phyloP scores from a whole-genome alignment of 2,888 invertebrate species.

The Oithona nana region DNA sequence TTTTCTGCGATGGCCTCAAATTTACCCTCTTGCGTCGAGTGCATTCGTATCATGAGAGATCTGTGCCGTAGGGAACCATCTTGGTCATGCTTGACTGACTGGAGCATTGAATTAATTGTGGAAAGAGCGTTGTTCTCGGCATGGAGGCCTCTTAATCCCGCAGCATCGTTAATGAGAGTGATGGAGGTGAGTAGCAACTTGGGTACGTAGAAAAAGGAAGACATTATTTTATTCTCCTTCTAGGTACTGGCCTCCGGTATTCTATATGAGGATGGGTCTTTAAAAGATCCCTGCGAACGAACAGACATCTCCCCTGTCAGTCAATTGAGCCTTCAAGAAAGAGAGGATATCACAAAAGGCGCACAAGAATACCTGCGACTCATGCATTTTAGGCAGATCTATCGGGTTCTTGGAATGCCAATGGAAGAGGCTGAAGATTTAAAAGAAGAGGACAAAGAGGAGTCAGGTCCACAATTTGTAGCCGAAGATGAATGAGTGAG shows the following conservation, averaged over 20 bases:
- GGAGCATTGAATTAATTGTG: conserved; percentile 7
- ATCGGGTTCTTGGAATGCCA: conserved; percentile 3
- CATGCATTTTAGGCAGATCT: conserved; percentile 1
- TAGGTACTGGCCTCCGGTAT: conserved; percentile 7
- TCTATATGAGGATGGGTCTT: background rate
- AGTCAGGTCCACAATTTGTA: no score
- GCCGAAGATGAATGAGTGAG: no score
- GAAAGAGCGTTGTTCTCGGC: conserved; percentile 9
- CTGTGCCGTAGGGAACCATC: background rate
- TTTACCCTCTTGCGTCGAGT: conserved; percentile 8
- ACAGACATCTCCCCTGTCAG: background rate
- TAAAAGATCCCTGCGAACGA: conserved; percentile 14
- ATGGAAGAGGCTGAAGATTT: background rate
- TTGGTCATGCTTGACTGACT: background rate
- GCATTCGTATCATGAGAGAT: conserved; percentile 6
- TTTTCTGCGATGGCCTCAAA: background rate
- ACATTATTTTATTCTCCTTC: background rate
- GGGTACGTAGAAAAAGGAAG: no score
- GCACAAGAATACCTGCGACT: conserved; percentile 9
- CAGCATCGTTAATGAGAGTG: background rate
- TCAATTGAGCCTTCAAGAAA: conserved; percentile 3
- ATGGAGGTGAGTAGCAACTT: conserved; percentile 8
- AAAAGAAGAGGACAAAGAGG: background rate
- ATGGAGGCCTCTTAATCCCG: background rate
- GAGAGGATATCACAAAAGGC: conserved; percentile 10